Percentiles rank a stretch among this genome's conserved stretches.
Evolutionary conservation across 1,140 invertebrate genomes (phyloP).

Genomic region (Trichoplusia ni): DNA sequence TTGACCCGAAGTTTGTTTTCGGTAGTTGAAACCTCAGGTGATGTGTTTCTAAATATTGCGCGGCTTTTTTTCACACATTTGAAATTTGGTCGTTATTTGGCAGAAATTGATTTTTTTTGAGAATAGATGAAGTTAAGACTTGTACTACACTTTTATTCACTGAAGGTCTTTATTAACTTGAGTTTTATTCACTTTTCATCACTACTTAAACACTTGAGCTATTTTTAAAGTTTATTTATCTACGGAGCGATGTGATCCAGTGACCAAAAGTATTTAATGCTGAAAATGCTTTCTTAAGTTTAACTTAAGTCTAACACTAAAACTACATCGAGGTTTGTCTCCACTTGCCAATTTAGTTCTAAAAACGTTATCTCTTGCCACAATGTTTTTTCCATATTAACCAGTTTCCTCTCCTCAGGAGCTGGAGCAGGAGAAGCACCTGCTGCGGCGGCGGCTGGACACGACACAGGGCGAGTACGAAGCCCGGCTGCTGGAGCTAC

Average conservation of each 20-base stretch:
- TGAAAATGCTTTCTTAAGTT: too few relatives aligned
- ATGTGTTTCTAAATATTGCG: background rate
- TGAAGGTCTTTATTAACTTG: background rate
- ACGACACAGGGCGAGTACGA: constrained; percentile 94
- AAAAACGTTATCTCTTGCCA: too few relatives aligned
- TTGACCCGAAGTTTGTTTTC: background rate
- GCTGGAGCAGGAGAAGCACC: constrained; percentile 96
- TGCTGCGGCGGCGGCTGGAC: constrained; percentile 91
- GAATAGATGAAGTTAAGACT: too few relatives aligned
- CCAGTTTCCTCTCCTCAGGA: constrained; percentile 83
- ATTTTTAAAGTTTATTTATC: background rate
- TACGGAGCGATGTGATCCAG: too few relatives aligned
- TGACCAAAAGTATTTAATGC: too few relatives aligned
- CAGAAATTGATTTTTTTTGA: too few relatives aligned
- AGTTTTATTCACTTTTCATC: background rate
- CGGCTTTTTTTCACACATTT: background rate
- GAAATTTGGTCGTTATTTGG: background rate
- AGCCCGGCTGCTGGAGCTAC: constrained; percentile 91
- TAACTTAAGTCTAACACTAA: too few relatives aligned
- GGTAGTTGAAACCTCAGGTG: background rate
- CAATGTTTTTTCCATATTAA: too few relatives aligned
- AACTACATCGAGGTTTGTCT: too few relatives aligned
- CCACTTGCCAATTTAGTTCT: too few relatives aligned
- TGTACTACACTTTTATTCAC: background rate
- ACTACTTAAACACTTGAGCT: background rate